A percentile compares a stretch with the other conserved stretches of the same genome.
Conservation (phyloP, 2,113 vertebrate species). For the Cervus canadensis region DNA sequence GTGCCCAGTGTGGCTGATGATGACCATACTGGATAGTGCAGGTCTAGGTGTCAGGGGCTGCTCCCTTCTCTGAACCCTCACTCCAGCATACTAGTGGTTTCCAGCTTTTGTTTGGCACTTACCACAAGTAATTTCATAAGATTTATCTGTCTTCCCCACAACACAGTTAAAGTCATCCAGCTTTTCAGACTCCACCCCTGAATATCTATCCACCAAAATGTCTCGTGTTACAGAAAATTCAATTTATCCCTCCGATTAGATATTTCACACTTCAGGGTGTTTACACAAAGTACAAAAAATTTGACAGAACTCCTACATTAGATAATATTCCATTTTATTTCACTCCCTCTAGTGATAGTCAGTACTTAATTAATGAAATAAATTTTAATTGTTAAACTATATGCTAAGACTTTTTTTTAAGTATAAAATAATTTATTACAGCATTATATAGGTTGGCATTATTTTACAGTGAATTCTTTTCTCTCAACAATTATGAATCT, state of each 20-base stretch:
- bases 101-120: background rate
- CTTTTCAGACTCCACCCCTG: background rate
- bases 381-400: background rate
- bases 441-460: conserved; percentile 79
- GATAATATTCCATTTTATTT: background rate
- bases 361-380: background rate
- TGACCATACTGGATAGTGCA: background rate
- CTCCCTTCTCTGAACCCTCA: background rate
- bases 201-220: background rate
- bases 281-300: background rate
- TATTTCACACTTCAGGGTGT: background rate
- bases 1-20: background rate
- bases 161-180: background rate
- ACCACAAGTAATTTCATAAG: background rate
- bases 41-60: background rate
- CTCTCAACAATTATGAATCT: conserved; percentile 72
- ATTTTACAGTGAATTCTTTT: conserved; percentile 81
- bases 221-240: background rate
- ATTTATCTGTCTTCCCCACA: background rate
- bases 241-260: background rate
- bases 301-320: background rate
- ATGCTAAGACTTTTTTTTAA: conserved; percentile 43
- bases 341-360: background rate
- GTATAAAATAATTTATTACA: conserved; percentile 90
- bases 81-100: background rate